These are phyloP conservation scores for Ivindomyrus marchei DNA, from an alignment of 2,113 vertebrate species.

Conservation along the genomic window DNA sequence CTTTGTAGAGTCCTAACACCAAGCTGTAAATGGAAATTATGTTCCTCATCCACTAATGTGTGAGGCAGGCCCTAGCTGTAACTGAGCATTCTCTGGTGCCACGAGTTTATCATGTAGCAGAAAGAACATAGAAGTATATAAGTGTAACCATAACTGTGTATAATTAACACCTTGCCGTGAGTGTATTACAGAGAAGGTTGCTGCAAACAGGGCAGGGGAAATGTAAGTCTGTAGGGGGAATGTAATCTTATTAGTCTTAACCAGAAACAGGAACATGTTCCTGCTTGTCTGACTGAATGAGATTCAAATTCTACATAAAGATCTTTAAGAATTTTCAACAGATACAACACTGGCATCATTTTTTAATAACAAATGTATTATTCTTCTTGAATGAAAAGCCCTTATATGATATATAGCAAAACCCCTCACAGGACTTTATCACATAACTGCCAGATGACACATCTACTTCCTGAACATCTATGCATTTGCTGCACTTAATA, in stretches of 20 bases:
- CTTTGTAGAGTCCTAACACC: neutral
- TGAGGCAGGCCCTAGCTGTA: neutral
- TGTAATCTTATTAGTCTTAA: neutral
- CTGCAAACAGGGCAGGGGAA: neutral
- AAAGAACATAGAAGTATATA: neutral
- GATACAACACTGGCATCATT: neutral
- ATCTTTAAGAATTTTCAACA: neutral
- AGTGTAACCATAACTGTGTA: neutral
- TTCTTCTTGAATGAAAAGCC: neutral
- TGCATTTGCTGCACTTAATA: neutral
- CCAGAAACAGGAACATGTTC: neutral
- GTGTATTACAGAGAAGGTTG: neutral
- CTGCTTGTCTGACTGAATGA: neutral
- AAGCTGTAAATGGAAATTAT: neutral
- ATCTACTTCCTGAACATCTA: neutral
- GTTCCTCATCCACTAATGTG: neutral
- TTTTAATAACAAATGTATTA: neutral
- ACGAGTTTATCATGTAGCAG: neutral
- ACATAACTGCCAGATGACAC: neutral
- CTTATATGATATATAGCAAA: neutral
- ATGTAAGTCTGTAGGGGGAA: neutral
- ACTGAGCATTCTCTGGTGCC: neutral
- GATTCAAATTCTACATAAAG: neutral
- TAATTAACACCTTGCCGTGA: neutral
- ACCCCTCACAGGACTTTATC: neutral